Evolutionary conservation across 2,888 invertebrate genomes (phyloP), one percentile per base, ranked within the genome.

Genomic region (Idaea dimidiata): DNA sequence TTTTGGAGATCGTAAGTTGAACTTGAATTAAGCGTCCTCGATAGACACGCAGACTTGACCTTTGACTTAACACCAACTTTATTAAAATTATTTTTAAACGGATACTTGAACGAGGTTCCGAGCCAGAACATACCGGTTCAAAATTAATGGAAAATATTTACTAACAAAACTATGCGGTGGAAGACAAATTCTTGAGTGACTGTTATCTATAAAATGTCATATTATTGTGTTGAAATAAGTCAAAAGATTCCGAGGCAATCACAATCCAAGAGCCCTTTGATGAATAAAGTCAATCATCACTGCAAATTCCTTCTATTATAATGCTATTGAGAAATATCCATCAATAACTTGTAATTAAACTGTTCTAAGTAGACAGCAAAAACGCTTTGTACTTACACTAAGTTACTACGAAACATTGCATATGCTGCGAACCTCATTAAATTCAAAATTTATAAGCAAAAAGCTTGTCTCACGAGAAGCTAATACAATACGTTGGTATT

Each of bases 21-120:
- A 67, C 70, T 72, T 72, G 71, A 66, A 64, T 56, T 54, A 24
- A 53, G 57, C 61, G 70, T 69, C 70, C 71, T 70, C 67, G 69
- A 58, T 58, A 63, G 8, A 67, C 55, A 61, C 33, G 59, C 63
- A 66, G 64, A 62, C 67, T 69, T 71, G 70, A 71, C 71, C 67
- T 67, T 67, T 71, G 62, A 61, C 66, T 61, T 65, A 62, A 57
- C 61, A 58, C 57, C 61, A 60, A 59, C 60, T 63, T 17, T 24
- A 59, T 32, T 54, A n/a, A 31, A 62, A 43, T 62, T 65, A 63
- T 62, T 62, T 66, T 58, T 63, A 62, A 32, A 17, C 53, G 31
- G 17, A 54, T 57, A 62, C 64, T 64, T 64, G 59, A 17, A 59
- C 64, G 24, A 61, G 62, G 58, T 57, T 56, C 54, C 18, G 56